phyloP scores from a whole-genome alignment of 1,140 invertebrate species.

The Halotydeus destructor region DNA sequence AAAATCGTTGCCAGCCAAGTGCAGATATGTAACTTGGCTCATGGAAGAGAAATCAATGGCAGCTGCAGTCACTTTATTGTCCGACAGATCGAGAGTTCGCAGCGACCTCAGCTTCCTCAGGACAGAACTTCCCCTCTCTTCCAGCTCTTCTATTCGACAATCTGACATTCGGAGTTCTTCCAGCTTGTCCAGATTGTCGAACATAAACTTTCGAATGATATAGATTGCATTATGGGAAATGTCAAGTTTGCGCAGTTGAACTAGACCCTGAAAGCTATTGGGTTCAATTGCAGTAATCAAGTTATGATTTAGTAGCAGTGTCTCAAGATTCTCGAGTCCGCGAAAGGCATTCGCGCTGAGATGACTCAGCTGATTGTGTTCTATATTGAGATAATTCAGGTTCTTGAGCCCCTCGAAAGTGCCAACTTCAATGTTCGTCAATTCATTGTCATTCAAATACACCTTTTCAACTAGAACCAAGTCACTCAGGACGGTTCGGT shows the following conservation, averaged over 20 bases:
- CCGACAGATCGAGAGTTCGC: conserved; percentile 42
- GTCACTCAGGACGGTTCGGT: conserved; percentile 47
- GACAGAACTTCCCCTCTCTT: conserved; percentile 38
- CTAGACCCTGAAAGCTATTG: conserved; percentile 33
- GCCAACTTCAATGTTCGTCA: conserved; percentile 50
- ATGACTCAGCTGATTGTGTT: conserved; percentile 21
- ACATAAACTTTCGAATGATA: conserved; percentile 27
- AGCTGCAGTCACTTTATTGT: conserved; percentile 38
- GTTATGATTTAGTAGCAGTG: conserved; percentile 39
- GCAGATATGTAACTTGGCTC: conserved; percentile 6
- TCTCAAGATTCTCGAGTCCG: conserved; percentile 42
- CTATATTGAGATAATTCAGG: conserved; percentile 36
- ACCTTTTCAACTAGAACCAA: conserved; percentile 47
- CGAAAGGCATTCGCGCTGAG: conserved; percentile 19
- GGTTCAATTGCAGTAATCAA: conserved; percentile 31
- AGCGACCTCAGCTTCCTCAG: conserved; percentile 40
- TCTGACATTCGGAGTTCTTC: conserved; percentile 35
- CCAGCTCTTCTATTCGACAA: conserved; percentile 36
- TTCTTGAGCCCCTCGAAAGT: conserved; percentile 50
- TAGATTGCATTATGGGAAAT: conserved; percentile 35
- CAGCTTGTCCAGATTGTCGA: conserved; percentile 36
- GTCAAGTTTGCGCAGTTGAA: conserved; percentile 36
- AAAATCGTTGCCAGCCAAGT: conserved; percentile 34
- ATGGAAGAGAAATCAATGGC: conserved; percentile 15
- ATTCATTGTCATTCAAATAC: conserved; percentile 60